These are phyloP conservation scores for Halictus ligatus DNA, from an alignment of 2,888 invertebrate genomes.

Conservation along the genomic window DNA sequence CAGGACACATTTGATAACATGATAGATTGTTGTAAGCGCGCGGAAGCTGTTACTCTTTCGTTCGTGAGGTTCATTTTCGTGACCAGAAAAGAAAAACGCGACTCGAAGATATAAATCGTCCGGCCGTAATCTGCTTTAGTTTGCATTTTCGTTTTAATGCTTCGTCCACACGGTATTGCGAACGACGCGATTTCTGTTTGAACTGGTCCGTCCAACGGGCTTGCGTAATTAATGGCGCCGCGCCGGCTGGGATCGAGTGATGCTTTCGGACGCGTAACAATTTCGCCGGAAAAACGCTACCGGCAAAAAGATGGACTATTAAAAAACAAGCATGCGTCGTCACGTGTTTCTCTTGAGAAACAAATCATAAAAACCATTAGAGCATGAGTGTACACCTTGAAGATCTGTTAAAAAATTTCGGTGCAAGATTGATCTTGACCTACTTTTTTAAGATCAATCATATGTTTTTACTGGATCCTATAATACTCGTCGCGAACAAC, in stretches of 20 bases:
- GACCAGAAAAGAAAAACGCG: not conserved
- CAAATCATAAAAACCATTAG: not conserved
- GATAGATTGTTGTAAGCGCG: not conserved
- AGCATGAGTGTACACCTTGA: no score
- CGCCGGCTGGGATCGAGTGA: not conserved
- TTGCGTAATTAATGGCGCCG: conserved; percentile 28
- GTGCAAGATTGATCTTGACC: no score
- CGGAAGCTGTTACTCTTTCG: not conserved
- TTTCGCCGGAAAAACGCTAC: conserved; percentile 17
- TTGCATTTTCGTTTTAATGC: conserved; percentile 15
- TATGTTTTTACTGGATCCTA: no score
- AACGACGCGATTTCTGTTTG: conserved; percentile 38
- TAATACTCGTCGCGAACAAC: no score
- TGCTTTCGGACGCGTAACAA: conserved; percentile 8
- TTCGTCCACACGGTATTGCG: conserved; percentile 16
- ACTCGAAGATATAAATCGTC: conserved; percentile 11
- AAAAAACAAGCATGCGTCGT: not conserved
- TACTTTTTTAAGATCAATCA: no score
- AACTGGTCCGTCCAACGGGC: conserved; percentile 13
- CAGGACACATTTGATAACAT: not conserved
- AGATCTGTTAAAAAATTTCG: no score
- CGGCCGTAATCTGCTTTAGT: conserved; percentile 9
- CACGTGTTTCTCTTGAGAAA: not conserved
- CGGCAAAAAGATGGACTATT: not conserved
- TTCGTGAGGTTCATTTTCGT: not conserved